Base-by-base conservation (phyloP, 2,888 invertebrate genomes). In the Syritta pipiens region DNA sequence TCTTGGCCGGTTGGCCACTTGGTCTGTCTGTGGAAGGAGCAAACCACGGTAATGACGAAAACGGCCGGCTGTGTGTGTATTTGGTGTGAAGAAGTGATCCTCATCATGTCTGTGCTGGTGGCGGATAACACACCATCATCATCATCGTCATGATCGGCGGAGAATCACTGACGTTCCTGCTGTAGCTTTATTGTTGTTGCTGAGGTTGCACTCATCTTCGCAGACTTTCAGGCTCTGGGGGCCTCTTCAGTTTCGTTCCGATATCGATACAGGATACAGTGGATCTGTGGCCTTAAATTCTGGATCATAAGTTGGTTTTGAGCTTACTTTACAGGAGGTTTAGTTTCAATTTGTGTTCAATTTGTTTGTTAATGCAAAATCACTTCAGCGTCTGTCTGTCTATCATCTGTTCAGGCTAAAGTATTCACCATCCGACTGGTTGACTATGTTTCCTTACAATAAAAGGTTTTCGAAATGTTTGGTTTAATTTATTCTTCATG, bases 171-270 rank as follows among this genome's bases (percentile, higher is more conserved):
- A 28, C 12, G 10, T 26, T 24, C 22, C 32, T 14, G 49, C 26
- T 19, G 32, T 7, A 17, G 37, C 4, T 14, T 12, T 26, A 28
- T 28, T n/a, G 10, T 26, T 24, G 30, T 32, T 14, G 49, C 30
- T 26, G 32, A 32, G 63, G 60, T 48, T 20, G 60, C 53, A 55
- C 51, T 63, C 32, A 42, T 67, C 42, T 67, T 72, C 32, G 40
- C 53, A 77, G 77, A 77, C 72, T 49, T 42, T 67, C 28, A 42
- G 60, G 46, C 72, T 53, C 65, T 72, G 44, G 24, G 40, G 44
- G 24, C 30, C 46, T 24, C 67, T 62, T 10, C 14, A 1, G 17
- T 30, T 32, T 14, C 26, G 35, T 44, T 68, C 42, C 17, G 26
- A 10, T 22, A 22, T 19, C 44, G 24, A 7, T 42, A 40, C 37